Conservation (phyloP, 1,140 invertebrate species). For the Conus ventricosus region DNA sequence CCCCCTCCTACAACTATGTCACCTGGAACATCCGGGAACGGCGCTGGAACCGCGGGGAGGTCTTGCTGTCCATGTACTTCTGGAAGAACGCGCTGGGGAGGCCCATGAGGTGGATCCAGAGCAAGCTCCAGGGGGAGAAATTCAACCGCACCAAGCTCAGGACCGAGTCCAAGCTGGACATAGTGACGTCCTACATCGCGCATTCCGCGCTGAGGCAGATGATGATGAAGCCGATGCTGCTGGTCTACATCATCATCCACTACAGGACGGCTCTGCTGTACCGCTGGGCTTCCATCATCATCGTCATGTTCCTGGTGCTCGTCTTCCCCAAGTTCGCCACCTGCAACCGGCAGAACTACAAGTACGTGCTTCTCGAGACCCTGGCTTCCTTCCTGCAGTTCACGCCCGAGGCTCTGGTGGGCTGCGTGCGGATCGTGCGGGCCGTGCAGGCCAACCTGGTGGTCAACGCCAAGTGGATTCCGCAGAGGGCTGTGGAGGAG, state of each 20-base stretch:
- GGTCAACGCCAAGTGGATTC: constrained; percentile 63
- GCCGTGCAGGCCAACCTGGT: constrained; percentile 61
- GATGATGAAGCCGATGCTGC: constrained; percentile 67
- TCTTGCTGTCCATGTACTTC: constrained; percentile 67
- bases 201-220: constrained; percentile 66
- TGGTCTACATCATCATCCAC: constrained; percentile 65
- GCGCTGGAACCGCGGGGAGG: constrained; percentile 68
- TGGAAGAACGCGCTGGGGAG: constrained; percentile 64
- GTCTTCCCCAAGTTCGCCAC: constrained; percentile 68
- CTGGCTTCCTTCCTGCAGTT: constrained; percentile 67
- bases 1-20: constrained; percentile 66
- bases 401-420: constrained; percentile 68
- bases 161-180: constrained; percentile 62
- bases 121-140: constrained; percentile 53
- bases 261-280: constrained; percentile 57
- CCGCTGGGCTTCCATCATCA: constrained; percentile 58
- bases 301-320: constrained; percentile 66
- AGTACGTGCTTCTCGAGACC: constrained; percentile 63
- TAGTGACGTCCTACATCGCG: constrained; percentile 63
- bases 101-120: constrained; percentile 65
- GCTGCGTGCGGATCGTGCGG: constrained; percentile 60
- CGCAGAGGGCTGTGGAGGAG: constrained; percentile 68
- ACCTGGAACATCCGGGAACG: constrained; percentile 68
- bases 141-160: constrained; percentile 59
- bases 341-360: constrained; percentile 60